Conservation (phyloP, 2,888 invertebrate species). For the Cosmopolites sordidus region DNA sequence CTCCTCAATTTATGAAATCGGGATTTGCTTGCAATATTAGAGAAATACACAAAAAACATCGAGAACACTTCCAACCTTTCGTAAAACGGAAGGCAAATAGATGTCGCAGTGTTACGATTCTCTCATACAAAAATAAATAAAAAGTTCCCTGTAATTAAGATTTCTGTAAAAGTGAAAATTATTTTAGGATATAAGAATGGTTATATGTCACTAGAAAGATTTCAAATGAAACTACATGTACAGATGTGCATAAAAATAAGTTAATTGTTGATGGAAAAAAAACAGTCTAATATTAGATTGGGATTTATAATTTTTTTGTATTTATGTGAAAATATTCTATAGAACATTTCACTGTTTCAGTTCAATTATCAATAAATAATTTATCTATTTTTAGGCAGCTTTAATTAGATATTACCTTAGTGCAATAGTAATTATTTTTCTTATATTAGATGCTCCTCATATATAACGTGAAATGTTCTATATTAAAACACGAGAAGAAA, state of each 20-base stretch:
- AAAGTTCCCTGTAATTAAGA: neutral
- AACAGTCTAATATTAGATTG: no score
- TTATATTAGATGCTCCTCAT: no score
- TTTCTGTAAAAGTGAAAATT: neutral
- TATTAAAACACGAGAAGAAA: no score
- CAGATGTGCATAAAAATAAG: neutral
- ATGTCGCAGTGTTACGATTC: neutral
- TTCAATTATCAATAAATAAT: no score
- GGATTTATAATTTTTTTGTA: no score
- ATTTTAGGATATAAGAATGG: neutral
- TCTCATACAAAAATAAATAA: neutral
- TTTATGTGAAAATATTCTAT: no score
- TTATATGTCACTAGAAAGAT: neutral
- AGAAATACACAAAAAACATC: conserved; percentile 8
- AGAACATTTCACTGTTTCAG: no score
- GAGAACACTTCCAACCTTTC: neutral
- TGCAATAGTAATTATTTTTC: conserved; percentile 7
- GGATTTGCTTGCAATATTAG: conserved; percentile 25
- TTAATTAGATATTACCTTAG: conserved; percentile 8
- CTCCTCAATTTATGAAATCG: conserved; percentile 18
- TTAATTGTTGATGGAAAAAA: no score
- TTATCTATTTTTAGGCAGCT: conserved; percentile 3
- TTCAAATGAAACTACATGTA: neutral
- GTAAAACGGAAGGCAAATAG: neutral
- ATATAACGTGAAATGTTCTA: no score